A percentile compares a stretch with the other conserved stretches of the same genome.
These are phyloP conservation scores for Agelastica alni DNA, from an alignment of 2,888 invertebrate species.

Conservation along the genomic window DNA sequence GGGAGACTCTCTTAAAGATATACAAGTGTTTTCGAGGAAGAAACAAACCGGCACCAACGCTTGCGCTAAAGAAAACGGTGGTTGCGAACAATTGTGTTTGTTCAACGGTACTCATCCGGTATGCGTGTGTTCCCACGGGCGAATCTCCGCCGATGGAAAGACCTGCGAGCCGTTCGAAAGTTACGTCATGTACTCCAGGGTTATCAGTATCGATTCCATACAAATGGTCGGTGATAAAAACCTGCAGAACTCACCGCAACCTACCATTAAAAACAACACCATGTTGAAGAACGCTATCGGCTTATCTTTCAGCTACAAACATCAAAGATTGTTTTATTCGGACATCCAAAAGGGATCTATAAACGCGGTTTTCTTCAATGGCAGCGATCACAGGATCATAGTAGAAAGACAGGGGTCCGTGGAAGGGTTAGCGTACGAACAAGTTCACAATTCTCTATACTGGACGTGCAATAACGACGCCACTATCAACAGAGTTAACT, in stretches of 20 bases:
- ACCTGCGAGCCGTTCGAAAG: slow-evolving; percentile 77
- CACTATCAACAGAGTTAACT: slow-evolving; percentile 66
- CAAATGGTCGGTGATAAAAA: slow-evolving; percentile 74
- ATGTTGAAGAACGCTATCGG: slow-evolving; percentile 86
- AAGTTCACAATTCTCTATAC: slow-evolving; percentile 70
- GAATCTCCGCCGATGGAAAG: slow-evolving; percentile 66
- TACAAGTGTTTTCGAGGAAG: slow-evolving; percentile 65
- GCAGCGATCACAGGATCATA: slow-evolving; percentile 70
- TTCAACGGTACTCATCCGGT: slow-evolving; percentile 66
- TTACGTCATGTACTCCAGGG: slow-evolving; percentile 83
- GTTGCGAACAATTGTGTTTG: slow-evolving; percentile 80
- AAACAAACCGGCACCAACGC: slow-evolving; percentile 65
- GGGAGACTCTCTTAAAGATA: slow-evolving; percentile 71
- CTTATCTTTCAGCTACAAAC: slow-evolving; percentile 75
- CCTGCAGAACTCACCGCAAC: slow-evolving; percentile 77
- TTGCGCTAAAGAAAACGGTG: slow-evolving; percentile 69
- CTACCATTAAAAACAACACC: slow-evolving; percentile 71
- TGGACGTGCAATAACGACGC: slow-evolving; percentile 87
- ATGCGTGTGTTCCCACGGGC: slow-evolving; percentile 85
- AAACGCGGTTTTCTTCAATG: slow-evolving; percentile 81
- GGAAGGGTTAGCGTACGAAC: slow-evolving; percentile 83
- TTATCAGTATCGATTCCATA: slow-evolving; percentile 80
- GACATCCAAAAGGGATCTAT: slow-evolving; percentile 87
- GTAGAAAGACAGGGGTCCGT: slow-evolving; percentile 80
- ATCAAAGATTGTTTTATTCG: slow-evolving; percentile 78